Evolutionary conservation across 2,113 vertebrate genomes (phyloP), one percentile per base, ranked within the genome.

Genomic region (Acinonyx jubatus): DNA sequence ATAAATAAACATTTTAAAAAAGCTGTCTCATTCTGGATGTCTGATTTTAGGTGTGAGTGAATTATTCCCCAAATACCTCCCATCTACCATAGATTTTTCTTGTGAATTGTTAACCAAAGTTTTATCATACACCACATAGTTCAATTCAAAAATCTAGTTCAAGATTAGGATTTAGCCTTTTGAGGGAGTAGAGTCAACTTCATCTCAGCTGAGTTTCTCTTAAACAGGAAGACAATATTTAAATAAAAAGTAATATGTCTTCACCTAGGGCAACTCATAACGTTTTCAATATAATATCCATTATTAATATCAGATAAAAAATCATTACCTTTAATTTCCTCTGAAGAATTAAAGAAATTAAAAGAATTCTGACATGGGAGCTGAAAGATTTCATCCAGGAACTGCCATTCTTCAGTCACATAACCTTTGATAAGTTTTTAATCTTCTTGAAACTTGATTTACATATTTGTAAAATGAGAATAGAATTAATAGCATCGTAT

Each of bases 101-200:
- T 7, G 92, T 66, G 14, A 97, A 25, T 92, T 48, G 69, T 83
- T 92, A 94, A 41, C 10, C 29, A n/a, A 90, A 73, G 50, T 89
- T 81, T 45, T 82, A 55, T 61, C 1, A 50, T 15, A 91, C 3
- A 3, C 16, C 45, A 57, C 0, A 5, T 69, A 92, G 96, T 93
- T 93, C 41, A 96, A 31, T 84, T 97, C 55, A 52, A 86, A 97
- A 98, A n/a, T 14, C 38, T 89, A 88, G 68, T 38, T 92, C 57
- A 65, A 84, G 74, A 74, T 89, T 65, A 36, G 66, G 78, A 94
- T 81, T 90, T 81, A 66, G 9, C 63, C 36, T 81, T 89, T 45
- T 68, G 29, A 89, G 41, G 21, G 12, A 45, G 29, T 65, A 94
- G 13, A 92, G 18, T 88, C 38, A 96, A 91, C 14, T 81, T 83